phyloP scores from a whole-genome alignment of 2,113 vertebrate species.

The Hemiscyllium ocellatum region DNA sequence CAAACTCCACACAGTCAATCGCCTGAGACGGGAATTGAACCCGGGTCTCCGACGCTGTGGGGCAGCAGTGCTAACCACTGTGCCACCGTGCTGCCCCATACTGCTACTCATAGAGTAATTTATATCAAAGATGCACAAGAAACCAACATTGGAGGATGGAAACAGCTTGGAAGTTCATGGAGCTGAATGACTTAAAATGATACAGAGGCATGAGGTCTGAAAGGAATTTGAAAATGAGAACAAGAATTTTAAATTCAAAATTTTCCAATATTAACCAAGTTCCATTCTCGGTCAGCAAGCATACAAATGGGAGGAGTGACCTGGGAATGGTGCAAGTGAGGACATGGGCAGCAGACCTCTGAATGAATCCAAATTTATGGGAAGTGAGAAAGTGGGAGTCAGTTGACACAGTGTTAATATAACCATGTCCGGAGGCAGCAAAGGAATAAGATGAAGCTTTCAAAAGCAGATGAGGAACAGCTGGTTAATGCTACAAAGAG shows the following conservation, averaged over 20 bases:
- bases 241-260: not conserved
- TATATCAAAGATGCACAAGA: not conserved
- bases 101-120: not conserved
- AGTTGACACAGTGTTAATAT: not conserved
- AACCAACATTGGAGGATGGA: not conserved
- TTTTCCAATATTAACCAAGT: not conserved
- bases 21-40: too few species aligned
- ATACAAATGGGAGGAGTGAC: not conserved
- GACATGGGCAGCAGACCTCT: not conserved
- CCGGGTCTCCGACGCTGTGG: too few species aligned
- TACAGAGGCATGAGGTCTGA: not conserved
- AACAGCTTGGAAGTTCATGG: not conserved
- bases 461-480: not conserved
- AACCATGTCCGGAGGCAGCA: not conserved
- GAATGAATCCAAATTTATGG: not conserved
- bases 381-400: not conserved
- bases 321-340: not conserved
- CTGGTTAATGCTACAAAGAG: not conserved
- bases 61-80: too few species aligned
- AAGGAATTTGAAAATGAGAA: not conserved
- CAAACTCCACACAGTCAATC: too few species aligned
- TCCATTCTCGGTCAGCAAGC: not conserved
- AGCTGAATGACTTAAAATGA: not conserved
- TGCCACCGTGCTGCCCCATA: too few species aligned
- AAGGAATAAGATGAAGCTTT: not conserved